Evolutionary conservation across 2,113 vertebrate species (phyloP).

Genomic region (Ploceus nigricollis): DNA sequence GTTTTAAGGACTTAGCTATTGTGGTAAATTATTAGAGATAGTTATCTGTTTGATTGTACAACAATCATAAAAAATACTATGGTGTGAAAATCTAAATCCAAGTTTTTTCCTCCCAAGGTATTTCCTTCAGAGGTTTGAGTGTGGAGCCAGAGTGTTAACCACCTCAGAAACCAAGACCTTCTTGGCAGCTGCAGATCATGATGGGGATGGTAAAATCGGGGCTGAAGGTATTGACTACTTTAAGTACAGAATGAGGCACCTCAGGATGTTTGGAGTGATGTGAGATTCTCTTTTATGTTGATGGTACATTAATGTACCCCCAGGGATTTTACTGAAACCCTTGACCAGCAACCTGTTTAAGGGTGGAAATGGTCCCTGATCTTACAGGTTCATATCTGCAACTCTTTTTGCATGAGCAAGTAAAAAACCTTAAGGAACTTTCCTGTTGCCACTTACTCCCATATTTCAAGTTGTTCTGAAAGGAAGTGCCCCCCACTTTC

Average conservation of each 20-base stretch:
- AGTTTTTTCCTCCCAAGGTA: conserved; percentile 70
- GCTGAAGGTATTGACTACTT: conserved; percentile 78
- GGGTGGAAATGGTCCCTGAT: background rate
- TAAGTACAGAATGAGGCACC: background rate
- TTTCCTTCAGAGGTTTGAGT: conserved; percentile 90
- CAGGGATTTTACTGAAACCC: background rate
- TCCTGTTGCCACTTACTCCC: background rate
- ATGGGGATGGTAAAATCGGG: conserved; percentile 92
- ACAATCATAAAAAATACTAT: background rate
- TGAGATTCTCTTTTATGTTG: background rate
- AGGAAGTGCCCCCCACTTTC: background rate
- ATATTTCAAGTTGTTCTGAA: background rate
- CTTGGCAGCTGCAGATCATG: conserved; percentile 85
- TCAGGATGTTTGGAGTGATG: background rate
- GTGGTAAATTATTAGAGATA: background rate
- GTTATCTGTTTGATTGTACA: background rate
- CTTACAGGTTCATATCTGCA: background rate
- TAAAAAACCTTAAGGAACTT: background rate
- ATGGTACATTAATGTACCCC: background rate
- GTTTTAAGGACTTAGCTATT: background rate
- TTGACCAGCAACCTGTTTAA: background rate
- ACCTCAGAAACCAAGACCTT: conserved; percentile 86
- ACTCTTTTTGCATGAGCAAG: background rate
- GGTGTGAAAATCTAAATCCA: background rate
- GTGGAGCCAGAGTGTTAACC: conserved; percentile 84